phyloP scores from a whole-genome alignment of 2,797 vertebrate species.

The Chaetophractus vellerosus region DNA sequence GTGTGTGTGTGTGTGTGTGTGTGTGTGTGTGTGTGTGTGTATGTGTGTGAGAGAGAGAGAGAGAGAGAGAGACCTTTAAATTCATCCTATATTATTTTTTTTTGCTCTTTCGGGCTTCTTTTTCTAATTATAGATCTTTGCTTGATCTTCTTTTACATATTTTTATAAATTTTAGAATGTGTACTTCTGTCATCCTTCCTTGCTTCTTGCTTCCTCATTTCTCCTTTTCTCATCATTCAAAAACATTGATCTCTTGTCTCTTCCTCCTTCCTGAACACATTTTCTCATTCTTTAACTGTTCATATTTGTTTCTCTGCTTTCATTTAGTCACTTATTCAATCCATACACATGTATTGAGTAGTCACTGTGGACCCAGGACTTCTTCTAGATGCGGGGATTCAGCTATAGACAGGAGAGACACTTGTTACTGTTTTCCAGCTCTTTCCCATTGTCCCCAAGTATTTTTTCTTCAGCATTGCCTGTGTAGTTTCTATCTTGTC shows the following conservation, averaged over 20 bases:
- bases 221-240: background rate
- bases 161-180: background rate
- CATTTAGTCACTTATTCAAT: background rate
- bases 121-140: background rate
- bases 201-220: background rate
- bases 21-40: background rate
- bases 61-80: background rate
- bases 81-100: background rate
- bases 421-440: accelerated
- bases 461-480: background rate
- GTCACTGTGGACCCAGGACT: background rate
- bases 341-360: accelerated
- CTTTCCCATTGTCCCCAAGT: accelerated
- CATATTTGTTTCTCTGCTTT: background rate
- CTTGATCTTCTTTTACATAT: background rate
- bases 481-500: background rate
- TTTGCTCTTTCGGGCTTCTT: accelerated
- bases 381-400: accelerated
- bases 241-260: background rate
- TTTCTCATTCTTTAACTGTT: background rate
- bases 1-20: background rate
- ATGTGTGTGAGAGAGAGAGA: background rate
- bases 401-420: accelerated
- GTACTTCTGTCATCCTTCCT: background rate
- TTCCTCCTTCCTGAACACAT: background rate